Evolutionary conservation across 2,888 invertebrate genomes (phyloP), one percentile per base, ranked within the genome.

Genomic region (Hyalella azteca): DNA sequence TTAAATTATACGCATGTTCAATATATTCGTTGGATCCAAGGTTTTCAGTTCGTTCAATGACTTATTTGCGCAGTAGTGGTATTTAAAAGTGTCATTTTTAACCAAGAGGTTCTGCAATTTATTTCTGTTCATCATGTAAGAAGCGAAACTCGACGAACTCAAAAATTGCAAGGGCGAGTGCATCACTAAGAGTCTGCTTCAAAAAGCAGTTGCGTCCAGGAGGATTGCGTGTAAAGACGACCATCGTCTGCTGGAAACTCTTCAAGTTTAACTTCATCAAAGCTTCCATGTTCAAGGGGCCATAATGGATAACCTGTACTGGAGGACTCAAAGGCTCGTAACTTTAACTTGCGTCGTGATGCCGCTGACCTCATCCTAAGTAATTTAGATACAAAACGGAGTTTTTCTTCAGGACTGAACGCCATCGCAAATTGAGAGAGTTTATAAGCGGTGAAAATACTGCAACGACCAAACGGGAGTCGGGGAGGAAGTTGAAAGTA

Each of bases 301-400:
- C 32, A 36, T 66, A 66, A 66, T 66, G 32, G 66, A 66, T 66
- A 66, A 66, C 66, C 66, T 66, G 66, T 66, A 66, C 66, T 5
- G n/a, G 66, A 66, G 36, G 66, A 32, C 66, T 36, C 36, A 32
- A 66, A 66, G 66, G 29, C 32, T 36, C 66, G 36, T 66, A 66
- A 32, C 32, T 66, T 66, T 36, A 29, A 66, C 66, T 66, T 54
- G 36, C 32, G 66, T 66, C 66, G 66, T 66, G 66, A 66, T 66
- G 66, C 66, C 66, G 66, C 22, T 66, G 66, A 66, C 66, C 66
- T 66, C 66, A 66, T 66, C 66, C 66, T 66, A 36, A n/a, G 66
- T 66, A 66, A 22, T 66, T 66, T 36, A 29, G 36, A 1, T 11
- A 36, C 22, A 66, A 66, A 66, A 19, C 19, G 29, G 66, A 32